A percentile compares a stretch with the other conserved stretches of the same genome.
Evolutionary conservation across 2,797 vertebrate species (phyloP).

Genomic region (Brachyalestes nurse): DNA sequence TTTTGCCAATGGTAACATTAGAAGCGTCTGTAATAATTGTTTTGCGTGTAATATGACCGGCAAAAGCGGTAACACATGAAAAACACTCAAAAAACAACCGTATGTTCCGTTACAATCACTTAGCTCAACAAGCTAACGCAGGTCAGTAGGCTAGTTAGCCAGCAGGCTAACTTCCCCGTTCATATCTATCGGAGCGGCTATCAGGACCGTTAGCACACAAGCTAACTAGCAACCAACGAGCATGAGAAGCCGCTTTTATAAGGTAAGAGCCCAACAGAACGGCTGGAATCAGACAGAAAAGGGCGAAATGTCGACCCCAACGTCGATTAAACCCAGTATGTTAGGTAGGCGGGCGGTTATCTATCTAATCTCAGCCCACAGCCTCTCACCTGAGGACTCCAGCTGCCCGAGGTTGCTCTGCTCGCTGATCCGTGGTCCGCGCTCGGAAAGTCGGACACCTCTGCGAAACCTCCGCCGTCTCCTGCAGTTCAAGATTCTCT

Average conservation of each 20-base stretch:
- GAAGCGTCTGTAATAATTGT: background rate
- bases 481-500: background rate
- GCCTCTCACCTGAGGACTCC: conserved; percentile 65
- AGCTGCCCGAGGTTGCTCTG: conserved; percentile 67
- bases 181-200: background rate
- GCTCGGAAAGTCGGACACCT: background rate
- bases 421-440: conserved; percentile 51
- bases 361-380: conserved; percentile 12
- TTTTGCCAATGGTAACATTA: background rate
- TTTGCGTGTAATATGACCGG: background rate
- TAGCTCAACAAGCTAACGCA: conserved; percentile 19
- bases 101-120: background rate
- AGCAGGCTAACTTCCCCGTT: background rate
- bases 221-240: conserved; percentile 25
- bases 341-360: background rate
- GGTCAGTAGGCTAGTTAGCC: conserved; percentile 4
- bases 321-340: background rate
- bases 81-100: background rate
- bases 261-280: background rate
- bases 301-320: background rate
- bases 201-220: background rate
- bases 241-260: background rate
- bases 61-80: background rate
- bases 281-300: background rate
- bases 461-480: background rate